Conservation (phyloP, 2,113 vertebrate species). For the Mesembrinibis cayennensis region DNA sequence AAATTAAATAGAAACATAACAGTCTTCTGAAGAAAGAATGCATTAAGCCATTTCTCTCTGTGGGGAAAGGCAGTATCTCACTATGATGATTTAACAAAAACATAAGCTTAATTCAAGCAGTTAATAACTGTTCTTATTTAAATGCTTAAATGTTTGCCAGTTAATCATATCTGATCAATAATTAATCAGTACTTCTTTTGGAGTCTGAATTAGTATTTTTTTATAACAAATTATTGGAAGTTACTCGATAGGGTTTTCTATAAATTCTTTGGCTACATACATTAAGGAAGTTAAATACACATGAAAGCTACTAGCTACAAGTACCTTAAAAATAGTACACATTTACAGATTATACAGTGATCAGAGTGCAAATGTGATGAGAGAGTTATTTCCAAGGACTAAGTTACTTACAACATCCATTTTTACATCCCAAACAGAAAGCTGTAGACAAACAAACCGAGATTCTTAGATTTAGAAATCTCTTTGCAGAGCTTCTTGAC, state of each 20-base stretch:
- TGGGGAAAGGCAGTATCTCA: background rate
- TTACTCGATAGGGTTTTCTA: background rate
- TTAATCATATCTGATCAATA: background rate
- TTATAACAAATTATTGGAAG: background rate
- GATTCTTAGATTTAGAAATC: conserved; percentile 24
- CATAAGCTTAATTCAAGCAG: background rate
- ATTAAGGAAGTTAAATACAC: conserved; percentile 44
- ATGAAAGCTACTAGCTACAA: conserved; percentile 3
- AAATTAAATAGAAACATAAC: background rate
- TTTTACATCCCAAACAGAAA: conserved; percentile 35
- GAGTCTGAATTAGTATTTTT: background rate
- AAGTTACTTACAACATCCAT: conserved; percentile 31
- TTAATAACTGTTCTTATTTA: background rate
- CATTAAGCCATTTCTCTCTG: background rate
- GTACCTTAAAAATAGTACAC: conserved; percentile 51
- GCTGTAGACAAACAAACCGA: background rate
- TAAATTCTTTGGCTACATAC: conserved; percentile 68
- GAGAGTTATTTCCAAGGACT: conserved; percentile 16
- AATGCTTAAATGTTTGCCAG: background rate
- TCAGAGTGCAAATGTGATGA: conserved; percentile 29
- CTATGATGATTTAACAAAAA: background rate
- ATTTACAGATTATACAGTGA: conserved; percentile 62
- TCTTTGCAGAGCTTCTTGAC: background rate
- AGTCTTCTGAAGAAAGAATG: background rate
- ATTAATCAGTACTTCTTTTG: conserved; percentile 11